Conservation (phyloP, 2,888 invertebrate genomes). For the Caenorhabditis uteleia region DNA sequence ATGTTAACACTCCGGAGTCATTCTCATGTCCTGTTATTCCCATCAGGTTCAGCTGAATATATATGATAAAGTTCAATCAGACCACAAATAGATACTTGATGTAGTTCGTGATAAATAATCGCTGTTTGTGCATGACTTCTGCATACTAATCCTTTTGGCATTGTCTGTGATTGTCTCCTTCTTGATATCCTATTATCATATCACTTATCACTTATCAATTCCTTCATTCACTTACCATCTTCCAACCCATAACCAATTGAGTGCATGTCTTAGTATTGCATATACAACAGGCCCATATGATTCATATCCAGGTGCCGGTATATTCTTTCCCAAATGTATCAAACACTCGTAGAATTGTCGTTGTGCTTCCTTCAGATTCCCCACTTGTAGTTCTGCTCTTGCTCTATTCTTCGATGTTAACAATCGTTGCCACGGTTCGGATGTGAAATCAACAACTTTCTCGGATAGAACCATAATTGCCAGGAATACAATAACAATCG, state of each 20-base stretch:
- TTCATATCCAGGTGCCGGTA: conserved; percentile 63
- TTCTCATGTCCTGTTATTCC: conserved; percentile 45
- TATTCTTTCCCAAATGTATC: conserved; percentile 40
- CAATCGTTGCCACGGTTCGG: conserved; percentile 59
- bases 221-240: conserved; percentile 44
- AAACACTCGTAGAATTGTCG: conserved; percentile 62
- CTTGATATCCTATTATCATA: conserved; percentile 29
- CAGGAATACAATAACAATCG: background rate
- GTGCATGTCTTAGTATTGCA: conserved; percentile 60
- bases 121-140: conserved; percentile 66
- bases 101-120: conserved; percentile 66
- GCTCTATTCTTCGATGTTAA: conserved; percentile 54
- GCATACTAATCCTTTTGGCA: conserved; percentile 60
- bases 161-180: conserved; percentile 38
- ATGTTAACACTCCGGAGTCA: conserved; percentile 14
- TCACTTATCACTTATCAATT: background rate
- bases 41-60: conserved; percentile 59
- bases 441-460: conserved; percentile 52
- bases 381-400: conserved; percentile 40
- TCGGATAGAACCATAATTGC: no score
- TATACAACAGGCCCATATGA: conserved; percentile 54
- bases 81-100: conserved; percentile 53
- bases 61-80: background rate
- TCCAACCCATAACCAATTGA: conserved; percentile 67
- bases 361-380: conserved; percentile 64